Conservation (phyloP, 2,113 vertebrate genomes). For the zebrafish (Danio rerio) region DNA sequence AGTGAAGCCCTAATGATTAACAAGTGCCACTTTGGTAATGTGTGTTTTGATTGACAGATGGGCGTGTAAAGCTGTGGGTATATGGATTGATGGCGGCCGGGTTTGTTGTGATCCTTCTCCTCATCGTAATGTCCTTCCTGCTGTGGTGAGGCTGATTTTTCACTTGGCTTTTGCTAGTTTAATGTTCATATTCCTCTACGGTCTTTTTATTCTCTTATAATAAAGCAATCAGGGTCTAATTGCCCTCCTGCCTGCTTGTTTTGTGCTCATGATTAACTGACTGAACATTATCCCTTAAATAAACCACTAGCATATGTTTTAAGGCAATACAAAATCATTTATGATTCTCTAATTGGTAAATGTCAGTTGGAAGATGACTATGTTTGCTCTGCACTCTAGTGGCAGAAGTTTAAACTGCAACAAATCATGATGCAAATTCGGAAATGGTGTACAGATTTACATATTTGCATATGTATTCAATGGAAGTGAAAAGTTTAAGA, state of each 20-base stretch:
- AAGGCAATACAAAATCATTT: background rate
- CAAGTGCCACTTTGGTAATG: background rate
- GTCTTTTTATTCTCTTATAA: background rate
- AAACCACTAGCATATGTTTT: background rate
- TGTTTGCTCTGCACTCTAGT: constrained; percentile 45
- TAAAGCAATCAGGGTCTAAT: background rate
- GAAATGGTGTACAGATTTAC: background rate
- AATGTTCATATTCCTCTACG: background rate
- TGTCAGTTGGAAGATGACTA: background rate
- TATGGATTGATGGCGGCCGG: constrained; percentile 89
- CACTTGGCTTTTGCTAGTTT: constrained; percentile 52
- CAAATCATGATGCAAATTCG: background rate
- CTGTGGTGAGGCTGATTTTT: constrained; percentile 83
- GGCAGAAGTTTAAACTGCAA: constrained; percentile 26
- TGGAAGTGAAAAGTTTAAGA: too few relatives aligned
- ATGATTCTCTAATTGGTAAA: background rate
- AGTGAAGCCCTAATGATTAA: too few relatives aligned
- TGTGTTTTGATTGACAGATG: constrained; percentile 80
- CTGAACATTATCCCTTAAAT: background rate
- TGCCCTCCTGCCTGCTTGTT: background rate
- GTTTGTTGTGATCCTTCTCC: constrained; percentile 88
- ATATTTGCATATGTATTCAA: too few relatives aligned
- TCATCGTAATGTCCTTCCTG: constrained; percentile 89
- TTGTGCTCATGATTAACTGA: background rate
- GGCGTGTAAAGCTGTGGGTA: constrained; percentile 94